Conservation (phyloP, 2,113 vertebrate genomes). For the Crocuta crocuta region DNA sequence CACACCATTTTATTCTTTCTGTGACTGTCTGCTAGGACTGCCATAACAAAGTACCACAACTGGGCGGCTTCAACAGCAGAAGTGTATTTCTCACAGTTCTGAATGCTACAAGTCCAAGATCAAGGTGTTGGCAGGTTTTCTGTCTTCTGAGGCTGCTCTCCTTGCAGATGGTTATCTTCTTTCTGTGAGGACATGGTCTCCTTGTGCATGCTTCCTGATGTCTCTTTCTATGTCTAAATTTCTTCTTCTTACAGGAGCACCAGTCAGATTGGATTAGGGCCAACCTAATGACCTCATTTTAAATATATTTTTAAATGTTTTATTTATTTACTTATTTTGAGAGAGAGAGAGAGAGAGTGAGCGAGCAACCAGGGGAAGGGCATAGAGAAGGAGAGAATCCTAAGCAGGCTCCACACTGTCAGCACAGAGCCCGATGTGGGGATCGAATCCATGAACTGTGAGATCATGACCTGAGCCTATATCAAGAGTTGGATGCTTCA, state of each 20-base stretch:
- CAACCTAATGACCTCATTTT: background rate
- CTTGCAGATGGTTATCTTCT: background rate
- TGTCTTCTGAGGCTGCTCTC: background rate
- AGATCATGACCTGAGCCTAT: too few relatives aligned
- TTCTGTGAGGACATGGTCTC: background rate
- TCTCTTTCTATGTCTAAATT: background rate
- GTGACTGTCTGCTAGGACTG: background rate
- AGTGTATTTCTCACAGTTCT: background rate
- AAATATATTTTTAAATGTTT: too few relatives aligned
- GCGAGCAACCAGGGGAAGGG: too few relatives aligned
- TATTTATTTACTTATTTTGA: too few relatives aligned
- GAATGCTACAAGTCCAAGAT: background rate
- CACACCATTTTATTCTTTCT: constrained; percentile 38
- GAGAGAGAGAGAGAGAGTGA: too few relatives aligned
- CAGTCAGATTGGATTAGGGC: background rate
- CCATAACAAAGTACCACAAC: background rate
- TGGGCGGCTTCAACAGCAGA: background rate
- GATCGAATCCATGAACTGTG: too few relatives aligned
- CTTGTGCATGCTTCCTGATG: background rate
- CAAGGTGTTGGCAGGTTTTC: background rate
- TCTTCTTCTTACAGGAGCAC: background rate
- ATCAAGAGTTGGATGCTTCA: too few relatives aligned
- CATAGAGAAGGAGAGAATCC: too few relatives aligned
- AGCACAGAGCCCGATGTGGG: too few relatives aligned
- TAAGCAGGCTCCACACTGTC: too few relatives aligned